A percentile compares a stretch with the other conserved stretches of the same genome.
Evolutionary conservation across 2,888 invertebrate species (phyloP).

Genomic region (Pyrochroa serraticornis): DNA sequence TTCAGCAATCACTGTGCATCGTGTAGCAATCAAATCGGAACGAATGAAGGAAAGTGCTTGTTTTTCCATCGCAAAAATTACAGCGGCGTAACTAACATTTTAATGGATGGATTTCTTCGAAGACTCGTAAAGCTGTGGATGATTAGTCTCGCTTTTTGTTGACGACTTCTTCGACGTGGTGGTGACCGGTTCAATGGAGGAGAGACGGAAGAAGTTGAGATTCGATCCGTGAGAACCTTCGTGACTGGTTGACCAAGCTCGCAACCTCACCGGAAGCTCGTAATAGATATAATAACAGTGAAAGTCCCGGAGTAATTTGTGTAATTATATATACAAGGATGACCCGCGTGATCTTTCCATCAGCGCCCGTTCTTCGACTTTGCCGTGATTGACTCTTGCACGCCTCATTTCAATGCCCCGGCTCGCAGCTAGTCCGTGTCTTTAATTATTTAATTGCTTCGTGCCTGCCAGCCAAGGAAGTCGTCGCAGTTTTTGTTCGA

Average conservation of each 20-base stretch:
- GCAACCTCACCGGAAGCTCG: conserved; percentile 39
- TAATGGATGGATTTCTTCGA: too few species aligned
- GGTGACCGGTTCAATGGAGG: too few species aligned
- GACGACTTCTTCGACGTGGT: too few species aligned
- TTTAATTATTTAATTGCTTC: conserved; percentile 23
- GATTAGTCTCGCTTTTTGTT: too few species aligned
- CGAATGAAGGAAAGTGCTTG: too few species aligned
- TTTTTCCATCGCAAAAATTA: too few species aligned
- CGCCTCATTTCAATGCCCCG: conserved; percentile 9
- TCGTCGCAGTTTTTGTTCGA: background rate
- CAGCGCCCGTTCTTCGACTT: conserved; percentile 14
- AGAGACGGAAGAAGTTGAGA: too few species aligned
- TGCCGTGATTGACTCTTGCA: conserved; percentile 10
- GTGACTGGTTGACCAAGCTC: conserved; percentile 32
- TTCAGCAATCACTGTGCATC: too few species aligned
- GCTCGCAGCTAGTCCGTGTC: conserved; percentile 9
- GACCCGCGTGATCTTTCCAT: conserved; percentile 27
- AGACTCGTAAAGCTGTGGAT: too few species aligned
- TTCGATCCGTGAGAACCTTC: conserved; percentile 11
- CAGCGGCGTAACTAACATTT: too few species aligned
- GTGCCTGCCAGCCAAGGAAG: conserved; percentile 19
- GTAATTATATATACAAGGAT: conserved; percentile 34
- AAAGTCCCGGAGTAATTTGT: conserved; percentile 37
- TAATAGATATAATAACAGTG: conserved; percentile 44
- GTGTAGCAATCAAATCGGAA: too few species aligned